Base-by-base conservation (phyloP, 2,888 invertebrate genomes). In the Aproaerema taeniolella region DNA sequence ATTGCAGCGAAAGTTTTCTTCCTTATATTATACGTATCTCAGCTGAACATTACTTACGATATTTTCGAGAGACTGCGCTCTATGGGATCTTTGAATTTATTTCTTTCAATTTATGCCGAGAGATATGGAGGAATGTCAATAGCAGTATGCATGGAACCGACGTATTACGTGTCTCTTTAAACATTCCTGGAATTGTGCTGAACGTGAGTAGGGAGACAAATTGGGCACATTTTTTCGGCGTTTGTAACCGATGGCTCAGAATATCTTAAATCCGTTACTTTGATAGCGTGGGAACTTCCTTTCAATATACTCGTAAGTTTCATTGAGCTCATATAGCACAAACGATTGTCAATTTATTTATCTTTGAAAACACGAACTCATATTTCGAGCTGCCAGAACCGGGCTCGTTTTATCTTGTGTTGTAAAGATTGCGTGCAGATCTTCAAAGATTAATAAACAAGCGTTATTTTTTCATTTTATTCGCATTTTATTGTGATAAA, bases 201-300 rank as follows among this genome's bases (percentile, higher is more conserved):
- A 53, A 71, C 74, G 72, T 74, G 73, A 72, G 60, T 38, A 49
- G 66, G 48, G 61, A 63, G 66, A 67, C 67, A 71, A 74, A 70
- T 69, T 67, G 60, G 54, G 53, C 53, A 59, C 55, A 61, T 60
- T 61, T 63, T 68, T 68, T 66, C 64, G 39, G 25, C 61, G 59
- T 57, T 55, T 49, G 54, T 50, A 58, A 57, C 56, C 60, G 58
- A 68, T 66, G 60, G 53, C 42, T 50, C 52, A 50, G 58, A 63
- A 63, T 65, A 61, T 65, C 58, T 58, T 59, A 55, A 63, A 67
- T 63, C 56, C 53, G 52, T 50, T 58, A 59, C 55, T 55, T 51
- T 54, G 54, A 47, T 46, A 41, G 43, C 44, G 45, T 46, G 45
- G 38, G 47, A 43, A 41, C 38, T 38, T 25, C 41, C 32, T 45